A percentile compares a stretch with the other conserved stretches of the same genome.
These are phyloP conservation scores for Azorinus chamasolen DNA, from an alignment of 2,888 invertebrate genomes.

Conservation along the genomic window DNA sequence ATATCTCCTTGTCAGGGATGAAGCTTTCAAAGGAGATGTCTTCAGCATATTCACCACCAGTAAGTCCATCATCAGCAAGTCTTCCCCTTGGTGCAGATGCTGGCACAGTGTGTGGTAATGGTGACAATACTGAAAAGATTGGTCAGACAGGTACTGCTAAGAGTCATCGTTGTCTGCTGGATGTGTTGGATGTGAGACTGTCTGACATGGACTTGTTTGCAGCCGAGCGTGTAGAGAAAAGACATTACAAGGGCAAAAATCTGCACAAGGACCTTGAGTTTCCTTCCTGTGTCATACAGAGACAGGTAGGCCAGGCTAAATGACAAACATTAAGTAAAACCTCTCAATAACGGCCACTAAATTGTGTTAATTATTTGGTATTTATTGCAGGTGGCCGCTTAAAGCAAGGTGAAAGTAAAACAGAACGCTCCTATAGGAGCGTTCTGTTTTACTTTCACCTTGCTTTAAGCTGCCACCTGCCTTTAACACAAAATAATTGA, in stretches of 20 bases:
- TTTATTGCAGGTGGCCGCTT: too few relatives aligned
- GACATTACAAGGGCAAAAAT: slow-evolving; percentile 64
- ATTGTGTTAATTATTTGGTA: too few relatives aligned
- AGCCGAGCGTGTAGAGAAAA: slow-evolving; percentile 87
- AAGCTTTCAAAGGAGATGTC: slow-evolving; percentile 14
- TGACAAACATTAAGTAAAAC: too few relatives aligned
- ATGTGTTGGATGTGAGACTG: slow-evolving; percentile 91
- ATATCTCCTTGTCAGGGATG: slow-evolving; percentile 26
- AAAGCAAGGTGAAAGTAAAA: too few relatives aligned
- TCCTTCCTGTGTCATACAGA: slow-evolving; percentile 82
- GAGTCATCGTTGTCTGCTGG: slow-evolving; percentile 89
- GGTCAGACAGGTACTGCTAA: slow-evolving; percentile 19
- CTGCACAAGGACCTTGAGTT: slow-evolving; percentile 80
- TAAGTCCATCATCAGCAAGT: slow-evolving; percentile 9
- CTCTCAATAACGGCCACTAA: too few relatives aligned
- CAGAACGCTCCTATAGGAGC: too few relatives aligned
- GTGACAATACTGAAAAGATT: not conserved
- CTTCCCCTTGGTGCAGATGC: slow-evolving; percentile 6
- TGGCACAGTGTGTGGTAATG: slow-evolving; percentile 11
- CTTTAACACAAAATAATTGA: too few relatives aligned
- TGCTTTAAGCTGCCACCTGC: too few relatives aligned
- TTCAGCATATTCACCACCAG: not conserved
- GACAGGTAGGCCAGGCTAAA: slow-evolving; percentile 76
- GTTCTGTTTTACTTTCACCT: too few relatives aligned
- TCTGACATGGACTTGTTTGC: slow-evolving; percentile 93